Conservation (phyloP, 2,888 invertebrate genomes). For the Spilarctia lutea region DNA sequence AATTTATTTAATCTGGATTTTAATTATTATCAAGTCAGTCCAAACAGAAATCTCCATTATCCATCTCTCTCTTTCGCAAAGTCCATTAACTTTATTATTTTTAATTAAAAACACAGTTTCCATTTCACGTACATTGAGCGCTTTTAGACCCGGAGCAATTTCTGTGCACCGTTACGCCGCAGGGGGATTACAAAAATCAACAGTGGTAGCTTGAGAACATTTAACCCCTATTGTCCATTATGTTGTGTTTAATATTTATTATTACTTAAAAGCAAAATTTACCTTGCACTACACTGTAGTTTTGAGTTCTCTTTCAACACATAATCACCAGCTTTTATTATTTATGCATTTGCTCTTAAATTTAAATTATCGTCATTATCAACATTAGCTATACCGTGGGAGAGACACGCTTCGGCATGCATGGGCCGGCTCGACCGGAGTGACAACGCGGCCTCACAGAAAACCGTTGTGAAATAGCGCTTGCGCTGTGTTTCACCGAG, state of each 20-base stretch:
- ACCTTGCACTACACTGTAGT: background rate
- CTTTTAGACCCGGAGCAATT: background rate
- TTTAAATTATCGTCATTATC: no score
- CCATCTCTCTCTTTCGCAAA: background rate
- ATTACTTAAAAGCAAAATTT: background rate
- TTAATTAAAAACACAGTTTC: slow-evolving; percentile 1
- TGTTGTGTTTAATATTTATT: background rate
- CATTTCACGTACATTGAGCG: background rate
- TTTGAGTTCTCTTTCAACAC: background rate
- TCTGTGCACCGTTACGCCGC: background rate
- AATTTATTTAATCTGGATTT: background rate
- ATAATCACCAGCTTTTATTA: no score
- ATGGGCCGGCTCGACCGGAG: no score
- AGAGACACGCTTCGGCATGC: no score
- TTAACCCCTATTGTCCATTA: background rate
- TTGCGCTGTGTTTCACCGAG: no score
- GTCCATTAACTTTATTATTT: slow-evolving; percentile 1
- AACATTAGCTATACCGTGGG: no score
- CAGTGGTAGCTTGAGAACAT: background rate
- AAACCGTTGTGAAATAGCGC: no score
- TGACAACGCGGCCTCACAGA: no score
- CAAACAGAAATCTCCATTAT: background rate
- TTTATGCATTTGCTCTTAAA: no score
- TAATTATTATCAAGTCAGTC: background rate
- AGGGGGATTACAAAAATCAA: background rate